phyloP scores from a whole-genome alignment of 2,797 vertebrate species.

The Sebastes itinus region DNA sequence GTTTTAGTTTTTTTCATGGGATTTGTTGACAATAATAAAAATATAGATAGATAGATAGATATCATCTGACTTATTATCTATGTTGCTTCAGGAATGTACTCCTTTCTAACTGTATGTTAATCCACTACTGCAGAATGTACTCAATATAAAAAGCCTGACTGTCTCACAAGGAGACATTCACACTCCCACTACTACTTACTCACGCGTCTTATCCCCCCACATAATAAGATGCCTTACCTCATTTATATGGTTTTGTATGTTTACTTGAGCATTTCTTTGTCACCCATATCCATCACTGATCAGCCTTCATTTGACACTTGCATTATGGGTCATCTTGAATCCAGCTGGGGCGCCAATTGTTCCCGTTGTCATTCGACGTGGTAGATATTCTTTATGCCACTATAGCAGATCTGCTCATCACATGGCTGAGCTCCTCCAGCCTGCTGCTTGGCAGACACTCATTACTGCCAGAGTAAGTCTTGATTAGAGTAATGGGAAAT shows the following conservation, averaged over 20 bases:
- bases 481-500: conserved; percentile 71
- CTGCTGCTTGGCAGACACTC: conserved; percentile 55
- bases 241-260: conserved; percentile 36
- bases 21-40: not conserved
- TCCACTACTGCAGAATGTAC: not conserved
- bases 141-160: not conserved
- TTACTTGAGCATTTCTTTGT: conserved; percentile 16
- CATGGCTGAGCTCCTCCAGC: conserved; percentile 52
- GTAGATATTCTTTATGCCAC: conserved; percentile 12
- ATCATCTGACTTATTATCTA: not conserved
- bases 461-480: conserved; percentile 59
- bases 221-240: conserved; percentile 24
- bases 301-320: conserved; percentile 21
- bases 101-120: not conserved
- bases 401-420: conserved; percentile 35
- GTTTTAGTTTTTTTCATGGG: not conserved
- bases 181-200: not conserved
- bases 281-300: conserved; percentile 41
- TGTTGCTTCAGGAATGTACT: not conserved
- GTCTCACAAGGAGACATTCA: conserved; percentile 9
- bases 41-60: not conserved
- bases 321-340: conserved; percentile 26
- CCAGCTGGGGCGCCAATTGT: conserved; percentile 18
- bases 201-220: conserved; percentile 23
- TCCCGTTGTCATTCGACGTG: conserved; percentile 30